These are phyloP conservation scores for Apostichopus californicus DNA, from an alignment of 35 echinoderm and acorn worm species.

Conservation along the genomic window DNA sequence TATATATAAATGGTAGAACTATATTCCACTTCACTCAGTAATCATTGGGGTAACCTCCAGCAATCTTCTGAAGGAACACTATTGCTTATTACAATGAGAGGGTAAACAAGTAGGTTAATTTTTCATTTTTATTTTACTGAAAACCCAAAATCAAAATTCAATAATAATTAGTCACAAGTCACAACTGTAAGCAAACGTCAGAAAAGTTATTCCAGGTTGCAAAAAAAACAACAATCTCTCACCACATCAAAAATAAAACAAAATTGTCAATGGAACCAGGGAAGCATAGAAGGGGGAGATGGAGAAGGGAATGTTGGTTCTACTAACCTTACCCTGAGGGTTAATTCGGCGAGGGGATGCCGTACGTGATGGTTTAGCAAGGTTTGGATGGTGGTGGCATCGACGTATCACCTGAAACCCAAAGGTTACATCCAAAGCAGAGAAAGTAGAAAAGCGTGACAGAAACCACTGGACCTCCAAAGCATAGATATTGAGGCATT, in stretches of 20 bases:
- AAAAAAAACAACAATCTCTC: background rate
- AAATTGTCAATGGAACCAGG: background rate
- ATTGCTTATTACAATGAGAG: no score
- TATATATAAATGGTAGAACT: no score
- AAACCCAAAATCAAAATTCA: no score
- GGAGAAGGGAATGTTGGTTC: conserved; percentile 2
- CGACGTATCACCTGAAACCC: conserved; percentile 40
- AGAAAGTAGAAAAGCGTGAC: background rate
- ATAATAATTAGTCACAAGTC: no score
- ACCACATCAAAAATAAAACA: background rate
- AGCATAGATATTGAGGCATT: background rate
- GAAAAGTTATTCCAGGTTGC: no score
- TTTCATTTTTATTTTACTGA: no score
- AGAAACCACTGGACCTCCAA: conserved; percentile 1
- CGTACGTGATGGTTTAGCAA: conserved; percentile 39
- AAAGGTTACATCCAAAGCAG: conserved; percentile 27
- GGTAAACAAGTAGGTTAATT: no score
- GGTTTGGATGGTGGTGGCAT: conserved; percentile 46
- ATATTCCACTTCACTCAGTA: no score
- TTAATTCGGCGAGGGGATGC: conserved; percentile 40
- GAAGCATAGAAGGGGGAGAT: background rate
- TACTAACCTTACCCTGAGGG: conserved; percentile 54
- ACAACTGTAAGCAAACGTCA: no score
- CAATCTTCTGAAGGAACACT: no score
- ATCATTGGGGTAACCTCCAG: no score